phyloP scores from a whole-genome alignment of 92 coral and sea anemone species.

The Pocillopora meandrina region DNA sequence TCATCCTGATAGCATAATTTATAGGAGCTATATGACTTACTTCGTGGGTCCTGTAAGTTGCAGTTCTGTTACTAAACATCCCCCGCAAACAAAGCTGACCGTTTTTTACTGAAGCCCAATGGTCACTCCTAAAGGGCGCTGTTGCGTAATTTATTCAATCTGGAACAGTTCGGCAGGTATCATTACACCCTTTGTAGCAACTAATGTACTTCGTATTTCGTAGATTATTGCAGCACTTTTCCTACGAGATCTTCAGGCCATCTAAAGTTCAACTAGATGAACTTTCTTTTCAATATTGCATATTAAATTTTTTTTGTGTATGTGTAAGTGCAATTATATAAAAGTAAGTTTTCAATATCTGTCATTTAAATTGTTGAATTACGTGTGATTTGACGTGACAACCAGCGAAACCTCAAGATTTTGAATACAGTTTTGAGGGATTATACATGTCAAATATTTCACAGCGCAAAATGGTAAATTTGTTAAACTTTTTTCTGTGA shows the following conservation, averaged over 20 bases:
- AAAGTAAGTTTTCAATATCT: not conserved
- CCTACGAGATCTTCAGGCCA: too few species aligned
- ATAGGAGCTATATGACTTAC: not conserved
- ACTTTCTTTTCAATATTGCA: too few species aligned
- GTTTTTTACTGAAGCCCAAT: not conserved
- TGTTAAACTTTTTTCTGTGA: too few species aligned
- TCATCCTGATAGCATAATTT: not conserved
- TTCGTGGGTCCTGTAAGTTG: not conserved
- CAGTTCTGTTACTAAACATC: not conserved
- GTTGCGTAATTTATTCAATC: too few species aligned
- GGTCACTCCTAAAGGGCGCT: not conserved
- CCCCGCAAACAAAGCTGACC: not conserved
- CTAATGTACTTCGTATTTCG: too few species aligned
- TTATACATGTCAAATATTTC: not conserved
- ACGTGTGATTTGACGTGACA: not conserved
- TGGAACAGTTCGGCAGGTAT: too few species aligned
- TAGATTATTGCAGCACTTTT: too few species aligned
- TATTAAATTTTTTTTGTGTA: too few species aligned
- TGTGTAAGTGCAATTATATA: too few species aligned
- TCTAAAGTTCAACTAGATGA: too few species aligned
- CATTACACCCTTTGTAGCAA: too few species aligned
- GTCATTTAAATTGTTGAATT: not conserved
- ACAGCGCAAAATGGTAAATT: not conserved
- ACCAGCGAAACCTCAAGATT: not conserved
- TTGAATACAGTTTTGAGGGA: not conserved